Conservation (phyloP, 2,888 invertebrate genomes). For the Diloba caeruleocephala region DNA sequence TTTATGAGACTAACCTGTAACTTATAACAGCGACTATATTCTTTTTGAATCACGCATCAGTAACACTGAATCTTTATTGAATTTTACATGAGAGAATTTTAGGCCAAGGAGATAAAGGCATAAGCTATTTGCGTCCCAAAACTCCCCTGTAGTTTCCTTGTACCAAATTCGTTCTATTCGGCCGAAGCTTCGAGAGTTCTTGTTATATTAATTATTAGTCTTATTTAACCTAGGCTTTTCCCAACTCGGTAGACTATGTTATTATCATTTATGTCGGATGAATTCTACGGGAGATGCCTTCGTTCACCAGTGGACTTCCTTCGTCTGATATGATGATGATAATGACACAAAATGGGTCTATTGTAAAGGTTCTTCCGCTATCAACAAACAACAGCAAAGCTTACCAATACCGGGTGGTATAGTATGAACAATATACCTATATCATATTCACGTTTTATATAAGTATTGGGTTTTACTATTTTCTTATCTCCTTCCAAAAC, state of each 20-base stretch:
- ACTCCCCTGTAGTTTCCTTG: constrained; percentile 35
- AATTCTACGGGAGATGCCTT: no score
- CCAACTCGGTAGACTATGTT: no score
- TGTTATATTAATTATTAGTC: no score
- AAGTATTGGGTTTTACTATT: constrained; percentile 1
- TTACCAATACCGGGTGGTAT: constrained; percentile 14
- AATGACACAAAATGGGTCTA: constrained; percentile 4
- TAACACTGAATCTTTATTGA: constrained; percentile 14
- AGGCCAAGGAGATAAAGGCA: constrained; percentile 39
- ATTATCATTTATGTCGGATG: no score
- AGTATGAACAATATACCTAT: constrained; percentile 1
- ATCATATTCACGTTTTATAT: neutral
- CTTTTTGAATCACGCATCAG: constrained; percentile 2
- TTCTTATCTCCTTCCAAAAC: neutral
- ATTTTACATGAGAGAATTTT: constrained; percentile 20
- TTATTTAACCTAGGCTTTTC: no score
- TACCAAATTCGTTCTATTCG: constrained; percentile 22
- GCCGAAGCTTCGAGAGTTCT: constrained; percentile 11
- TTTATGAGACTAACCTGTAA: no score
- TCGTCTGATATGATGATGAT: no score
- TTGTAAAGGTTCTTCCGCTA: no score
- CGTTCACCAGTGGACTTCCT: no score
- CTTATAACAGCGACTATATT: no score
- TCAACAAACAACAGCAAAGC: constrained; percentile 23
- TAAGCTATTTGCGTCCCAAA: constrained; percentile 28